phyloP scores from a whole-genome alignment of 2,888 invertebrate genomes.

The Xanthorhoe spadicearia region DNA sequence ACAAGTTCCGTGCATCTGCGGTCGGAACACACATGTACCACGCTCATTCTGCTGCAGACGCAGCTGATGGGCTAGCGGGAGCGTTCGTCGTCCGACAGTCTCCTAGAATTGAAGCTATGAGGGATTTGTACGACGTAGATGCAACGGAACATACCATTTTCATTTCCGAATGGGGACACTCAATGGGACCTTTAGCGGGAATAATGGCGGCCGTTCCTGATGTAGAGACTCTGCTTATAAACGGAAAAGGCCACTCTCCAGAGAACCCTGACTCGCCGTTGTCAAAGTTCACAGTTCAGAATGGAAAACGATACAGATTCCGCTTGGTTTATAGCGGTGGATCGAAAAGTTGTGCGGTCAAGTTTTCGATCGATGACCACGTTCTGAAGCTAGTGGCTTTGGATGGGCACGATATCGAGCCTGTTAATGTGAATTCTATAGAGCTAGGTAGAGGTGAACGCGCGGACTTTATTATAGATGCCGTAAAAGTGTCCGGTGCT shows the following conservation, averaged over 20 bases:
- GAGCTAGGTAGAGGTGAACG: slow-evolving; percentile 89
- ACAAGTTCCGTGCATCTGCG: slow-evolving; percentile 89
- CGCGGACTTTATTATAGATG: slow-evolving; percentile 89
- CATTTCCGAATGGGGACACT: slow-evolving; percentile 89
- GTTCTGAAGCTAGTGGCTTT: slow-evolving; percentile 87
- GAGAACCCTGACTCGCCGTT: slow-evolving; percentile 72
- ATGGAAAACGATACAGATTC: slow-evolving; percentile 87
- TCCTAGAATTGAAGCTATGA: slow-evolving; percentile 84
- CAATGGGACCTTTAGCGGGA: slow-evolving; percentile 78
- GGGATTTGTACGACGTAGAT: slow-evolving; percentile 88
- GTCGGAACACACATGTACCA: slow-evolving; percentile 91
- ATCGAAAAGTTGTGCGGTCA: slow-evolving; percentile 87
- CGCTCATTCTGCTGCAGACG: slow-evolving; percentile 88
- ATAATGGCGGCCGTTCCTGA: slow-evolving; percentile 68
- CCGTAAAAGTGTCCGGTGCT: slow-evolving; percentile 81
- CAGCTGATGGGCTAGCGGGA: slow-evolving; percentile 89
- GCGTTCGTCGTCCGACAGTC: slow-evolving; percentile 89
- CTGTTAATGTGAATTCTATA: slow-evolving; percentile 84
- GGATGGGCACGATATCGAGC: slow-evolving; percentile 88
- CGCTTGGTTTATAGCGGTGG: slow-evolving; percentile 88
- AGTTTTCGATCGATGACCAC: slow-evolving; percentile 87
- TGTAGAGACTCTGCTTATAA: slow-evolving; percentile 85
- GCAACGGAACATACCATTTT: slow-evolving; percentile 88
- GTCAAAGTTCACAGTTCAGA: slow-evolving; percentile 81
- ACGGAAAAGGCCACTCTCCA: slow-evolving; percentile 84